A percentile compares a stretch with the other conserved stretches of the same genome.
Evolutionary conservation across 2,113 vertebrate species (phyloP).

Genomic region (Phyllostomus discolor): DNA sequence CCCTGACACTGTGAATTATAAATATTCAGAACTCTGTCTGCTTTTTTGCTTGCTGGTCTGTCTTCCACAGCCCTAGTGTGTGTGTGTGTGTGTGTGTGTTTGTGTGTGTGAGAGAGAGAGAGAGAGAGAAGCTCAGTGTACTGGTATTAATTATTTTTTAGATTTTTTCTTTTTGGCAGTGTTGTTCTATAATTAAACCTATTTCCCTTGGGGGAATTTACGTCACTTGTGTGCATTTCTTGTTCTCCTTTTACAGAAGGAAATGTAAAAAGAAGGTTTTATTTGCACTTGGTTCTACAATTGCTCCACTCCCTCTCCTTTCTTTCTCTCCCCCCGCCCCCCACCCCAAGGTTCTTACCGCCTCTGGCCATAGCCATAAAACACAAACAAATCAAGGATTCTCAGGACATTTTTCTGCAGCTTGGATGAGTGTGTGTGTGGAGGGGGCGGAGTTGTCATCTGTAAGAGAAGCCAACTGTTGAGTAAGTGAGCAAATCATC

Average conservation of each 20-base stretch:
- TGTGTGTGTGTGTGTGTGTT: neutral
- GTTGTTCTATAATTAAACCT: slow-evolving; percentile 75
- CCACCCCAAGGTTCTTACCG: neutral
- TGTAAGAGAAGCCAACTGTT: slow-evolving; percentile 14
- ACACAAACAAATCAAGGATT: slow-evolving; percentile 26
- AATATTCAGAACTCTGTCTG: slow-evolving; percentile 44
- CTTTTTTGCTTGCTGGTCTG: neutral
- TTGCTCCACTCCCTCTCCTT: neutral
- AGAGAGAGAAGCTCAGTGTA: neutral
- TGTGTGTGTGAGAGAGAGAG: neutral
- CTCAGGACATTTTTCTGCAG: neutral
- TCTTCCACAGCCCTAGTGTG: neutral
- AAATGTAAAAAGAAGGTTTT: slow-evolving; percentile 35
- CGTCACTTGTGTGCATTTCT: slow-evolving; percentile 53
- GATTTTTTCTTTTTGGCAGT: slow-evolving; percentile 30
- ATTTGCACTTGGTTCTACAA: slow-evolving; percentile 18
- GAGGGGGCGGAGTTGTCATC: neutral
- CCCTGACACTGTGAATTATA: slow-evolving; percentile 45
- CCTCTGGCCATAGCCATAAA: neutral
- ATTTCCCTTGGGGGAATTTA: slow-evolving; percentile 39
- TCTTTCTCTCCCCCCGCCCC: neutral
- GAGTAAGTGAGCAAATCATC: slow-evolving; percentile 4
- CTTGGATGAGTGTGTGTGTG: neutral
- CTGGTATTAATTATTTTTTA: slow-evolving; percentile 71
- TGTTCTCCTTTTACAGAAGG: neutral